Evolutionary conservation across 2,888 invertebrate species (phyloP).

Genomic region (Melanostoma mellinum): DNA sequence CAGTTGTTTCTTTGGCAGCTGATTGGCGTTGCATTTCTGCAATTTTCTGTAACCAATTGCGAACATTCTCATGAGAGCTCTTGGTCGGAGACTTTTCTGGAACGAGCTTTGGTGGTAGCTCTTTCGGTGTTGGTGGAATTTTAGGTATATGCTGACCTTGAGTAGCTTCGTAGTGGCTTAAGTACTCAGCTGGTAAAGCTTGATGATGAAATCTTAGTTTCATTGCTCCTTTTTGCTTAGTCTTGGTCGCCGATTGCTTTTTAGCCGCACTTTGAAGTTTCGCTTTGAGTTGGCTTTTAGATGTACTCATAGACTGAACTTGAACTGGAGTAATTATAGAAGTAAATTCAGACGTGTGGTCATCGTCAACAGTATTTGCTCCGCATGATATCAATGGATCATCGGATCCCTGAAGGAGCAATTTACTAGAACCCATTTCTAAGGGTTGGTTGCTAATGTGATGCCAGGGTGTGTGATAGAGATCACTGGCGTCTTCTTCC

Average conservation of each 20-base stretch:
- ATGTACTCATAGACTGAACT: conserved; percentile 60
- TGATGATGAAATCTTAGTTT: conserved; percentile 92
- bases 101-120: conserved; percentile 80
- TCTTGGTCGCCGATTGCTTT: conserved; percentile 56
- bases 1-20: conserved; percentile 56
- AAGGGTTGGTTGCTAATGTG: conserved; percentile 59
- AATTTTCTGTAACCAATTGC: conserved; percentile 89
- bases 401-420: conserved; percentile 80
- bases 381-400: conserved; percentile 82
- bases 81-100: conserved; percentile 80
- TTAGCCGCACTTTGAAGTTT: conserved; percentile 74
- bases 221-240: conserved; percentile 83
- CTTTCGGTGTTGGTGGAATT: conserved; percentile 78
- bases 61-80: conserved; percentile 86
- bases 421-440: conserved; percentile 75
- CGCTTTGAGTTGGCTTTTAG: conserved; percentile 77
- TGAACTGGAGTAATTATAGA: conserved; percentile 74
- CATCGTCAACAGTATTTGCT: conserved; percentile 78
- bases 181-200: conserved; percentile 89
- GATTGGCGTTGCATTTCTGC: conserved; percentile 86
- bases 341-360: conserved; percentile 78
- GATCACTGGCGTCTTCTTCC: conserved; percentile 53
- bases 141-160: conserved; percentile 83
- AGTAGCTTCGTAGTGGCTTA: conserved; percentile 90
- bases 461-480: conserved; percentile 63